A percentile compares a stretch with the other conserved stretches of the same genome.
Conservation (phyloP, 2,797 vertebrate species). For the Ambastaia sidthimunki region DNA sequence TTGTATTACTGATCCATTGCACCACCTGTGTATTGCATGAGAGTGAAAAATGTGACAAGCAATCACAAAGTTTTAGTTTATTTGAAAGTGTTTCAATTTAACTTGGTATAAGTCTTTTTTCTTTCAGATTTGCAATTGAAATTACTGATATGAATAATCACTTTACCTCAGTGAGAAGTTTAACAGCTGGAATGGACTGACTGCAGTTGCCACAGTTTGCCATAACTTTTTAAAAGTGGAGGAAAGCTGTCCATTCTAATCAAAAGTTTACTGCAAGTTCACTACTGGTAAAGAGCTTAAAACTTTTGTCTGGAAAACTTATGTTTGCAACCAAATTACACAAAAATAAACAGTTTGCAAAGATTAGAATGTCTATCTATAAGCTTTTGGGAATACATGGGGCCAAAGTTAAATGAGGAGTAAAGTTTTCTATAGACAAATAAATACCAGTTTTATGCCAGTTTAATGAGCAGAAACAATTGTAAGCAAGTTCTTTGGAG, state of each 20-base stretch:
- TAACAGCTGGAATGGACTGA: background rate
- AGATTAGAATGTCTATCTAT: background rate
- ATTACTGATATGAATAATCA: background rate
- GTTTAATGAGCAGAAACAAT: background rate
- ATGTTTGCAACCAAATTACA: background rate
- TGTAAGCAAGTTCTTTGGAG: background rate
- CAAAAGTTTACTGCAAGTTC: background rate
- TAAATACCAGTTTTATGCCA: background rate
- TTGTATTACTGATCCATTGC: background rate
- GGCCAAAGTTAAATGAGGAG: background rate
- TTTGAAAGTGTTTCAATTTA: background rate
- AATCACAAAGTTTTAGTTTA: background rate
- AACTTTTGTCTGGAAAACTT: background rate
- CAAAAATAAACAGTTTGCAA: background rate
- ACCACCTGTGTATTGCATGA: conserved; percentile 2
- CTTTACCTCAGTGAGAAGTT: background rate
- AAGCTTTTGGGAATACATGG: background rate
- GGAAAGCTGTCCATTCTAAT: background rate
- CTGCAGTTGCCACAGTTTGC: background rate
- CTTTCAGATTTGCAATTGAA: background rate
- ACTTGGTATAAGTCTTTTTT: background rate
- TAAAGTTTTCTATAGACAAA: background rate
- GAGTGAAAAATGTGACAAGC: background rate
- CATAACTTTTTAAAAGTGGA: background rate
- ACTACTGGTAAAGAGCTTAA: background rate